Conservation (phyloP, 2,797 vertebrate species). For the Karalla daura region DNA sequence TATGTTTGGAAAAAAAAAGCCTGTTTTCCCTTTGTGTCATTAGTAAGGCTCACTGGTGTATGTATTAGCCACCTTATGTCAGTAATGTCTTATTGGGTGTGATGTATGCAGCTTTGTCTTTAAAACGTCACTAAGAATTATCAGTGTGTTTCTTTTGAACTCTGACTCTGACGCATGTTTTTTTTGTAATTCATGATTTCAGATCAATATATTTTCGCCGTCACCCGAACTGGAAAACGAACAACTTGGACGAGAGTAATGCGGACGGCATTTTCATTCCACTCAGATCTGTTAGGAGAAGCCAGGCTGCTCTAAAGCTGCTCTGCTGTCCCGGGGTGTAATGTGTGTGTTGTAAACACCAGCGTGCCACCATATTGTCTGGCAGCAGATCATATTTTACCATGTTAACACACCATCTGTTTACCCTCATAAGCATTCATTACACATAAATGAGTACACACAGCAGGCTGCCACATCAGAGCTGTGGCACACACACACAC, state of each 20-base stretch:
- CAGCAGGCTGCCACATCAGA: slow-evolving; percentile 71
- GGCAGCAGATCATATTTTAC: slow-evolving; percentile 86
- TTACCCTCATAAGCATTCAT: slow-evolving; percentile 83
- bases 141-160: neutral
- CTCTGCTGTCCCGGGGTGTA: slow-evolving; percentile 74
- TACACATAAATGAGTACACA: slow-evolving; percentile 80
- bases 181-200: neutral
- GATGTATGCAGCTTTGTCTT: too few species aligned
- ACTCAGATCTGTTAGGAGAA: slow-evolving; percentile 40
- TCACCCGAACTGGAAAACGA: slow-evolving; percentile 1
- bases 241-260: slow-evolving; percentile 2
- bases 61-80: too few species aligned
- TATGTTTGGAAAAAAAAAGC: too few species aligned
- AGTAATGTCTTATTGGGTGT: too few species aligned
- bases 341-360: slow-evolving; percentile 84
- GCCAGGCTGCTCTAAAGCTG: slow-evolving; percentile 58
- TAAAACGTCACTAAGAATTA: too few species aligned
- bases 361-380: slow-evolving; percentile 84
- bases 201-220: slow-evolving; percentile 4
- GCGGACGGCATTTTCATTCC: slow-evolving; percentile 48
- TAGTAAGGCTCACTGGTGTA: too few species aligned
- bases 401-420: slow-evolving; percentile 88
- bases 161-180: neutral
- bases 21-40: neutral
- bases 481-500: slow-evolving; percentile 21